These are phyloP conservation scores for Rhegmatorhina hoffmannsi DNA, from an alignment of 2,113 vertebrate species.

Conservation along the genomic window DNA sequence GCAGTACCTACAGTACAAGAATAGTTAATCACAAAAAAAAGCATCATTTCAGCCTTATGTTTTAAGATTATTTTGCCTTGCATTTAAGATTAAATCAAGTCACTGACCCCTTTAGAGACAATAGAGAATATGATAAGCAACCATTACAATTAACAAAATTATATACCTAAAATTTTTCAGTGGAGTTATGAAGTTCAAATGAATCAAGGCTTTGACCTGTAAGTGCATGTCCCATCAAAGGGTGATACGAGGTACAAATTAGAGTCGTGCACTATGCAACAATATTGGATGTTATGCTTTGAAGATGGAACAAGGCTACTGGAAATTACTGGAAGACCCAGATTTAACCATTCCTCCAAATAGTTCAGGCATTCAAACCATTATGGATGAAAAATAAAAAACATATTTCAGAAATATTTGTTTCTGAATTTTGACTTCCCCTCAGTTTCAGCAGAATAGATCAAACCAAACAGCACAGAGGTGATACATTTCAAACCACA, in stretches of 20 bases:
- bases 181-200: background rate
- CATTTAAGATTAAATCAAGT: background rate
- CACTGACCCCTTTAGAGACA: background rate
- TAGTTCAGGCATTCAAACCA: background rate
- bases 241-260: background rate
- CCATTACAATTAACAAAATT: background rate
- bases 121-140: background rate
- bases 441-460: background rate
- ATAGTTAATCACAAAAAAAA: background rate
- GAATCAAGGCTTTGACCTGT: background rate
- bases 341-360: background rate
- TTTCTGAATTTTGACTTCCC: background rate
- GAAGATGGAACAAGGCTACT: background rate
- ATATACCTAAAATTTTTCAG: background rate
- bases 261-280: background rate
- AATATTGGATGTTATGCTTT: background rate
- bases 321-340: background rate
- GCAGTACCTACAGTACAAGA: background rate
- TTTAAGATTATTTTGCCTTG: background rate
- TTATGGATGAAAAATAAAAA: background rate
- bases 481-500: background rate
- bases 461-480: background rate
- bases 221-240: background rate
- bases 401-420: background rate
- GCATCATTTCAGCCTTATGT: fast-evolving